These are phyloP conservation scores for Trematomus bernacchii DNA, from an alignment of 2,797 vertebrate genomes.

Conservation along the genomic window DNA sequence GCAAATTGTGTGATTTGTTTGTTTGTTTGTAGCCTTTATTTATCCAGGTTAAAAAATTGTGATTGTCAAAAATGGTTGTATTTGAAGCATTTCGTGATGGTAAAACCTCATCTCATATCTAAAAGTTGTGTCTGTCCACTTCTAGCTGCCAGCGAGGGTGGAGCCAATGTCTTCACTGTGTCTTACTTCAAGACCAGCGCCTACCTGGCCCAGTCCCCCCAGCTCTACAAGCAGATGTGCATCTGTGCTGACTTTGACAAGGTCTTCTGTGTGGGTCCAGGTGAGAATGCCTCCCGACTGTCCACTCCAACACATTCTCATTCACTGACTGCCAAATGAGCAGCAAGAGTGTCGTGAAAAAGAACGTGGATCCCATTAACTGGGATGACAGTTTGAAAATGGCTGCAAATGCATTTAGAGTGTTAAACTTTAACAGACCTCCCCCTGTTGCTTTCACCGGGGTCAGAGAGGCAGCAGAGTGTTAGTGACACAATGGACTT, in stretches of 20 bases:
- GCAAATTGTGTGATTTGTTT: neutral
- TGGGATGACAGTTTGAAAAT: slow-evolving; percentile 44
- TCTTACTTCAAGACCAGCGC: slow-evolving; percentile 99
- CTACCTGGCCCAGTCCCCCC: slow-evolving; percentile 98
- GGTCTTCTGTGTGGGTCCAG: slow-evolving; percentile 98
- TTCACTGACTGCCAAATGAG: slow-evolving; percentile 35
- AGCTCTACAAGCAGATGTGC: slow-evolving; percentile 99
- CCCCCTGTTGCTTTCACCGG: slow-evolving; percentile 45
- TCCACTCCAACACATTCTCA: neutral
- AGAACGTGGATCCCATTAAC: slow-evolving; percentile 34
- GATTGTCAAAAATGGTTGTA: neutral
- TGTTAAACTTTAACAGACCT: slow-evolving; percentile 62
- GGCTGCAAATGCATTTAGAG: slow-evolving; percentile 49
- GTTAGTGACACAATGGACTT: slow-evolving; percentile 45
- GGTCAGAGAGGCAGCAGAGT: slow-evolving; percentile 29
- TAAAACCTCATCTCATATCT: slow-evolving; percentile 10
- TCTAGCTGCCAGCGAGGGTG: slow-evolving; percentile 98
- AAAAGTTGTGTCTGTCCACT: slow-evolving; percentile 40
- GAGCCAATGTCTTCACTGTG: slow-evolving; percentile 98
- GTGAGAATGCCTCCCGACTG: slow-evolving; percentile 76
- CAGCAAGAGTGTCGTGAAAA: slow-evolving; percentile 41
- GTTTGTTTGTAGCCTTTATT: too few relatives aligned
- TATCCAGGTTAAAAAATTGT: too few relatives aligned
- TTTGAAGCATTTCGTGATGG: slow-evolving; percentile 7
- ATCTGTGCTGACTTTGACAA: slow-evolving; percentile 99